These are phyloP conservation scores for Peromyscus polionotus DNA, from an alignment of 2,113 vertebrate species.

Conservation along the genomic window DNA sequence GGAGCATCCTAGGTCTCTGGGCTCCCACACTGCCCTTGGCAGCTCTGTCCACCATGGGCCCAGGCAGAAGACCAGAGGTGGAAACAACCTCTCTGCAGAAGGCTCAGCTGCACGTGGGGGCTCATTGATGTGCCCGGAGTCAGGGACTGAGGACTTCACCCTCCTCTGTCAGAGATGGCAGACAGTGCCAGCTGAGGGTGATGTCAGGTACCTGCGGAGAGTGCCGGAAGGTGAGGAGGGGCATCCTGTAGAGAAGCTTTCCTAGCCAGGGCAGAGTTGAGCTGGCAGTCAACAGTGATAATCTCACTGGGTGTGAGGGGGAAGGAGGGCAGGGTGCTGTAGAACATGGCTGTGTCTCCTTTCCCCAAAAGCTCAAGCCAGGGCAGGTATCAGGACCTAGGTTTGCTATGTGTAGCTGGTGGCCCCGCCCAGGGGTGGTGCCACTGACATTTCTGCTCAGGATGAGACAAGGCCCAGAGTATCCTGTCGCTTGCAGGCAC, in stretches of 20 bases:
- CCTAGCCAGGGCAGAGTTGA: neutral
- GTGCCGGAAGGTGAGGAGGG: neutral
- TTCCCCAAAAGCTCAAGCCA: neutral
- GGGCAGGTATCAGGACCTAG: neutral
- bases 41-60: neutral
- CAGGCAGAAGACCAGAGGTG: neutral
- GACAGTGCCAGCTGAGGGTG: neutral
- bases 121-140: neutral
- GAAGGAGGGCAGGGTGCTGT: neutral
- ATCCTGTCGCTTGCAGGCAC: neutral
- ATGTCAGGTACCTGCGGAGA: neutral
- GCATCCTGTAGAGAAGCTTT: neutral
- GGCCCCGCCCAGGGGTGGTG: fast-evolving
- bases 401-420: neutral
- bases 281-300: too few relatives aligned
- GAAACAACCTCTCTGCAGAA: neutral
- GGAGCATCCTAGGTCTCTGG: too few relatives aligned
- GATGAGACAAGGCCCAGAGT: neutral
- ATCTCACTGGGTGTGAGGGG: fast-evolving
- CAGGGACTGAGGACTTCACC: neutral
- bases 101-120: neutral
- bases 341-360: too few relatives aligned
- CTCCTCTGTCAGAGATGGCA: neutral
- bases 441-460: neutral
- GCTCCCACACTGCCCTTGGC: neutral